Base-by-base conservation (phyloP, 2,797 vertebrate genomes). In the Pangasius sanitwongsei region DNA sequence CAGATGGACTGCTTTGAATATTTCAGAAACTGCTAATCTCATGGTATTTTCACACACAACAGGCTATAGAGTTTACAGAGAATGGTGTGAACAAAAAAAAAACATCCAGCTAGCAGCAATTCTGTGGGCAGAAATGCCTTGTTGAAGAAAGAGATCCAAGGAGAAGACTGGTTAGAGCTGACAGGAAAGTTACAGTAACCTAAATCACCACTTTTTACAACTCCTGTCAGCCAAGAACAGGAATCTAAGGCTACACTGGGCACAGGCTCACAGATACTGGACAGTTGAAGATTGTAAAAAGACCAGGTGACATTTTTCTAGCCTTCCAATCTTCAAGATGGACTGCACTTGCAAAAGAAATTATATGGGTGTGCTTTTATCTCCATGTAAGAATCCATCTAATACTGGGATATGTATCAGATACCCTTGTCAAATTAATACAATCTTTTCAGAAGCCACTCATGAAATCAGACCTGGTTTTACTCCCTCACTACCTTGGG, bases 221-320 rank as follows among this genome's bases (percentile, higher is more conserved):
- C 5, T 15, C 25, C 74, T 77, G 9, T 53, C 25, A 77, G 25
- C 69, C 74, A 77, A n/a, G 15, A 50, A 77, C 74, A 77, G 74
- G 28, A 50, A 77, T 77, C 44, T 50, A 1, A 20, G 25, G 4
- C 44, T 28, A 77, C 74, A 16, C 12, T 75, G 41, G 23, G 11
- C 4, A 28, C 72, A 74, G 72, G 37, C 41, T 75, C 72, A 28
- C 3, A 44, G 48, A 78, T 48, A n/a, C 75, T 80, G 74, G 75
- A n/a, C 25, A 78, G 75, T 9, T 78, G 28, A 78, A 78, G 75
- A 78, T 31, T 78, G 48, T 28, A 78, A 78, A 53, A 78, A n/a
- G 75, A 78, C 48, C 15, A 78, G 15, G 75, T 78, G 75, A 78
- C 75, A 78, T 59, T 82, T 37, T 59, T 59, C 6, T 82, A 59